Percentiles rank a stretch among this genome's conserved stretches.
Conservation (phyloP, 2,113 vertebrate genomes). For the Brachyhypopomus occidentalis region DNA sequence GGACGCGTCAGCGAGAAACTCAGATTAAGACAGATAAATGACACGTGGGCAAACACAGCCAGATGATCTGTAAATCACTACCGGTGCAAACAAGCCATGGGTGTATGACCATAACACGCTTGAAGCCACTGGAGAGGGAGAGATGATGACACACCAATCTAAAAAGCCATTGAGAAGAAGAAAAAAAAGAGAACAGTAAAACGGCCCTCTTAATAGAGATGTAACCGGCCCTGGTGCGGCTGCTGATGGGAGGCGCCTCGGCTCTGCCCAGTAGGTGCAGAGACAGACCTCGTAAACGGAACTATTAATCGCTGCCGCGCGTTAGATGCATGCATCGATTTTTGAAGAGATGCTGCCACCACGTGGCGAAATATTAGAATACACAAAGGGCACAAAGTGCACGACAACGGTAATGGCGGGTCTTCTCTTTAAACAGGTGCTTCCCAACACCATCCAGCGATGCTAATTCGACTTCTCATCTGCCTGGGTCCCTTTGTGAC, state of each 20-base stretch:
- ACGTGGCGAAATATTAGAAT: conserved; percentile 38
- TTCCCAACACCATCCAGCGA: not conserved
- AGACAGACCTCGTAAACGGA: not conserved
- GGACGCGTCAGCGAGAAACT: not conserved
- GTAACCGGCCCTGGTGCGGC: too few species aligned
- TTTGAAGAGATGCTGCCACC: conserved; percentile 57
- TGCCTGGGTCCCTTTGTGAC: conserved; percentile 23
- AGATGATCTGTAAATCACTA: not conserved
- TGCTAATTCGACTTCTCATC: conserved; percentile 26
- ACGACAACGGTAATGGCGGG: not conserved
- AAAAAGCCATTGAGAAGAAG: too few species aligned
- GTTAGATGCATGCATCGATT: not conserved
- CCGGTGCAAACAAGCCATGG: not conserved
- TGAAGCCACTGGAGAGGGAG: not conserved
- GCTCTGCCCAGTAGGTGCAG: too few species aligned
- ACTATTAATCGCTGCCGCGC: not conserved
- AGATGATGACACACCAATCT: not conserved
- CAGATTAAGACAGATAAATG: not conserved
- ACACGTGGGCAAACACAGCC: not conserved
- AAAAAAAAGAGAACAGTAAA: too few species aligned
- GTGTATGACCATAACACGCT: not conserved
- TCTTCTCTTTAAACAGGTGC: conserved; percentile 7
- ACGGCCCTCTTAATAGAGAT: too few species aligned
- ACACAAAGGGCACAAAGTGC: not conserved
- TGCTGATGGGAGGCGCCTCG: too few species aligned